Percentiles rank a stretch among this genome's conserved stretches.
These are phyloP conservation scores for Nanorana parkeri DNA, from an alignment of 2,113 vertebrate genomes.

Conservation along the genomic window DNA sequence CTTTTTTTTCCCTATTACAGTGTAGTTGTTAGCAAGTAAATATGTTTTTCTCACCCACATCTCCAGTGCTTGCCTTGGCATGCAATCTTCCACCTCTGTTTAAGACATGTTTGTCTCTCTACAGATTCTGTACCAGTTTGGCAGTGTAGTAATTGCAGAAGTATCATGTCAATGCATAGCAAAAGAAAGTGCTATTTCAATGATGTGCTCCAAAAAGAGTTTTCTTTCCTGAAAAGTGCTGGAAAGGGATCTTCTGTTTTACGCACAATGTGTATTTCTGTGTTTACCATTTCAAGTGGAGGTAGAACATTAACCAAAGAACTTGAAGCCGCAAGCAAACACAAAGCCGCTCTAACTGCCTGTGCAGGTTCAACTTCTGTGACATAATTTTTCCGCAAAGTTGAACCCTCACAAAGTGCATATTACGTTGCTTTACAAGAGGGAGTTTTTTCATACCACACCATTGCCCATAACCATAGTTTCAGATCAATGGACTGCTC, in stretches of 20 bases:
- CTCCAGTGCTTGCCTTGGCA: neutral
- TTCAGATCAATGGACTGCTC: neutral
- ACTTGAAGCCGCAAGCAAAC: neutral
- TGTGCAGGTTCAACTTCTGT: neutral
- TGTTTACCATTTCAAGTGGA: neutral
- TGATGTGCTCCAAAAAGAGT: neutral
- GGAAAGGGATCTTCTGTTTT: neutral
- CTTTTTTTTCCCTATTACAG: neutral
- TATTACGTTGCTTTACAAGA: neutral
- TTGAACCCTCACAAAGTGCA: neutral
- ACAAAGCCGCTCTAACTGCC: neutral
- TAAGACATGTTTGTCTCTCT: neutral
- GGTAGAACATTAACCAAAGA: neutral
- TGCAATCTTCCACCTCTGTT: neutral
- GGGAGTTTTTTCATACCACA: neutral
- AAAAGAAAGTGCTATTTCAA: constrained; percentile 3
- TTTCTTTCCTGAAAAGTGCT: neutral
- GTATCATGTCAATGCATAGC: neutral
- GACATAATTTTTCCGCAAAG: neutral
- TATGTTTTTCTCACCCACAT: neutral
- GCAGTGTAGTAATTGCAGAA: neutral
- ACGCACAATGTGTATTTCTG: neutral
- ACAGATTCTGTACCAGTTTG: neutral
- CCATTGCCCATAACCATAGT: neutral
- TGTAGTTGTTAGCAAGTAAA: neutral